Evolutionary conservation across 2,888 invertebrate species (phyloP), one percentile per base, ranked within the genome.

Genomic region (Pheosia gnoma): DNA sequence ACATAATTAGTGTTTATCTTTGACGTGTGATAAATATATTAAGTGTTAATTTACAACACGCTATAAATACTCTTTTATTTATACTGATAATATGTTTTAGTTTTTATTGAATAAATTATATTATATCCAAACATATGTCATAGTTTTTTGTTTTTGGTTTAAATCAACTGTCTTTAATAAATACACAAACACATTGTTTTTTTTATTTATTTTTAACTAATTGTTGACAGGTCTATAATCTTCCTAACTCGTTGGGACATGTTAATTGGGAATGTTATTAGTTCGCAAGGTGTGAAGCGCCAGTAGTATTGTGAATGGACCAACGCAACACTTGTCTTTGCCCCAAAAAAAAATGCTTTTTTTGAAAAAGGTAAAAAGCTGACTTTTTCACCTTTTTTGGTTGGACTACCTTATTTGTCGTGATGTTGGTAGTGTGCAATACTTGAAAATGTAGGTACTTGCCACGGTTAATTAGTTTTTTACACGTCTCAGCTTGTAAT

Each of bases 251-350:
- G 63, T 53, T 52, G 66, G 11, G 55, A 62, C 56, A 70, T 78
- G 77, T 79, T 85, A 86, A 88, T 88, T 83, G 82, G 80, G 72
- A 74, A 74, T 77, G 79, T 84, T 87, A 84, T 83, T 82, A 85
- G 79, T 71, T 57, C 74, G 86, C 88, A 89, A 88, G 88, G 88
- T 89, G 88, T 86, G 80, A 85, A 82, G 74, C 80, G 72, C 75
- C 72, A 78, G 71, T 71, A 71, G 65, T 66, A 60, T 70, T 60
- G 59, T 53, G 59, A 62, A 52, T 59, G 66, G 68, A 61, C 65
- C 57, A 69, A 68, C 61, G 70, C 67, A 73, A 74, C 68, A 70
- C 66, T 75, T 62, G 60, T 65, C 60, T 70, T 63, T 59, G 59
- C 45, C 37, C 52, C 58, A 63, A 72, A 70, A 70, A 55, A 62